Evolutionary conservation across 2,113 vertebrate species (phyloP).

Genomic region (Callithrix jacchus): DNA sequence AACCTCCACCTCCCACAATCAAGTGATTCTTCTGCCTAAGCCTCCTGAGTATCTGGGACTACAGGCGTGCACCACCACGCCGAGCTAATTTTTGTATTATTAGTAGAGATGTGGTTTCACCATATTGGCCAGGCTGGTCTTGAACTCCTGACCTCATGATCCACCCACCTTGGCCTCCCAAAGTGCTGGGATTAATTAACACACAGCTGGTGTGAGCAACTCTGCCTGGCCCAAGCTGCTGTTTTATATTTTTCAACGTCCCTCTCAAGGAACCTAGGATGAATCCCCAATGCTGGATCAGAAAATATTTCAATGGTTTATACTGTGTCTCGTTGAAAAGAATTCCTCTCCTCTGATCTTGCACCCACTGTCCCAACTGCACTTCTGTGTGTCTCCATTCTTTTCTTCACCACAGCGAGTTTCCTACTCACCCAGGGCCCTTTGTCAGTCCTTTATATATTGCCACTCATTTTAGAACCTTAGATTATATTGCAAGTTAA

Average conservation of each 20-base stretch:
- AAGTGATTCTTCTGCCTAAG: too few species aligned
- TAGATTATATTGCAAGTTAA: not conserved
- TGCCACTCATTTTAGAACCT: not conserved
- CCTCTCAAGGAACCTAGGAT: not conserved
- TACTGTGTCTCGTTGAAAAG: not conserved
- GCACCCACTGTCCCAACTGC: accelerated
- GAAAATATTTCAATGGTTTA: not conserved
- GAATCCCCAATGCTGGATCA: not conserved
- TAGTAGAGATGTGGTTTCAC: too few species aligned
- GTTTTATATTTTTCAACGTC: not conserved
- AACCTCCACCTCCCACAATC: too few species aligned
- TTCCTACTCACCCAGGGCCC: not conserved
- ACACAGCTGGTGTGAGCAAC: too few species aligned
- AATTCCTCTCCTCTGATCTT: too few species aligned
- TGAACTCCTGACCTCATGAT: too few species aligned
- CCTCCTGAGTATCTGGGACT: too few species aligned
- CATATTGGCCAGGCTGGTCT: too few species aligned
- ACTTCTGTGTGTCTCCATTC: not conserved
- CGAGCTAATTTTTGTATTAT: too few species aligned
- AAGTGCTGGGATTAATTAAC: too few species aligned
- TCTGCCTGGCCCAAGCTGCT: not conserved
- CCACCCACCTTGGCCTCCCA: too few species aligned
- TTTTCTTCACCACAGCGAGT: not conserved
- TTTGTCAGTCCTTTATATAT: not conserved
- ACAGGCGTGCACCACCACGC: too few species aligned